Evolutionary conservation across 2,888 invertebrate species (phyloP).

Genomic region (Arctia plantaginis): DNA sequence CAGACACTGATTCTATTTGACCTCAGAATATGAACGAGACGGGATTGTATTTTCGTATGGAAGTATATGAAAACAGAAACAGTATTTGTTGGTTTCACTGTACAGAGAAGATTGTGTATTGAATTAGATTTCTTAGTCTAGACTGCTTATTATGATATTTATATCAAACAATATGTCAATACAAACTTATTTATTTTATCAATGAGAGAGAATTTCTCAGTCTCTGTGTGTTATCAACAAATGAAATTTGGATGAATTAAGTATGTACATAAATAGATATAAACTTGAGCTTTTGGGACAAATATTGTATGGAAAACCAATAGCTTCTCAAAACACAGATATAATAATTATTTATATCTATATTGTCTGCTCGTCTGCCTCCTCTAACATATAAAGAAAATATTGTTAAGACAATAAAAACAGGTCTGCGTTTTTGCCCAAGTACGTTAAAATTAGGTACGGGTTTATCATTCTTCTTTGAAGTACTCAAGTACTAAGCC

Average conservation of each 20-base stretch:
- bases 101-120: neutral
- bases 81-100: conserved; percentile 6
- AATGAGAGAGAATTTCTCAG: neutral
- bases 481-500: too few relatives aligned
- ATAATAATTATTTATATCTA: too few relatives aligned
- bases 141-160: neutral
- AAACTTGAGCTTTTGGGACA: too few relatives aligned
- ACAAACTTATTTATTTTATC: neutral
- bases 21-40: conserved; percentile 60
- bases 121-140: neutral
- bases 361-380: too few relatives aligned
- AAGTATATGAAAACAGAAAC: conserved; percentile 13
- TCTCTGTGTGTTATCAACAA: neutral
- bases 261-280: too few relatives aligned
- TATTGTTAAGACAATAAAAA: too few relatives aligned
- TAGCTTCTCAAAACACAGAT: too few relatives aligned
- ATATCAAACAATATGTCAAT: neutral
- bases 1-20: conserved; percentile 55
- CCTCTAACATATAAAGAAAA: too few relatives aligned
- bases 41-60: conserved; percentile 33
- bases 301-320: too few relatives aligned
- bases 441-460: too few relatives aligned
- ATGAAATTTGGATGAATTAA: neutral
- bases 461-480: too few relatives aligned
- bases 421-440: too few relatives aligned